A percentile compares a stretch with the other conserved stretches of the same genome.
These are phyloP conservation scores for Sinohyriopsis cumingii DNA, from an alignment of 2,888 invertebrate species.

Conservation along the genomic window DNA sequence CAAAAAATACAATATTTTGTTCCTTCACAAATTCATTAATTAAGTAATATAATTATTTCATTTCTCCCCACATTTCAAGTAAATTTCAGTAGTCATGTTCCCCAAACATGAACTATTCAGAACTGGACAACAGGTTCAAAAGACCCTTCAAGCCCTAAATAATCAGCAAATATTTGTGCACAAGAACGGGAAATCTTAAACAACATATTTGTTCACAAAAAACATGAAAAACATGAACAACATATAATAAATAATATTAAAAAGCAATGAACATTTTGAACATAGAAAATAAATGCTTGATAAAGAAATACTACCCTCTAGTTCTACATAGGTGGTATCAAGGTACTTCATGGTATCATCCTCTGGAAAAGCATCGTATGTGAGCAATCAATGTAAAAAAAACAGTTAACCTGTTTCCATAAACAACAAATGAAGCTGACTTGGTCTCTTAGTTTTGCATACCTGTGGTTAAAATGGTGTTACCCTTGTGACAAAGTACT, in stretches of 20 bases:
- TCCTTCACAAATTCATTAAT: no score
- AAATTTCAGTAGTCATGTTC: no score
- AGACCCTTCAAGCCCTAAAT: neutral
- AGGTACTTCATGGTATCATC: slow-evolving; percentile 12
- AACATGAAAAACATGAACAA: neutral
- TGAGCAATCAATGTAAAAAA: neutral
- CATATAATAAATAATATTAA: neutral
- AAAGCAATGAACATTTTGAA: neutral
- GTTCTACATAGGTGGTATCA: slow-evolving; percentile 31
- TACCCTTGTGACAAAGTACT: no score
- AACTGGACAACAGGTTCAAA: no score
- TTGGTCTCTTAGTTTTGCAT: no score
- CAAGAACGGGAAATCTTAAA: neutral
- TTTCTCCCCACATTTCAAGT: no score
- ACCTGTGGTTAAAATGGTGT: no score
- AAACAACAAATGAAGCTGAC: neutral
- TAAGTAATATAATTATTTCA: no score
- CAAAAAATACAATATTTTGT: no score
- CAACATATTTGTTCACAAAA: neutral
- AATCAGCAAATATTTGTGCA: neutral
- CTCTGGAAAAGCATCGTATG: slow-evolving; percentile 14
- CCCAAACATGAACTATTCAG: no score
- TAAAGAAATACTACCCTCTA: slow-evolving; percentile 29
- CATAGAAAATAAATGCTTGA: neutral
- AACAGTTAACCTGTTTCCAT: neutral